Base-by-base conservation (phyloP, 1,140 invertebrate species). In the Drusus annulatus region DNA sequence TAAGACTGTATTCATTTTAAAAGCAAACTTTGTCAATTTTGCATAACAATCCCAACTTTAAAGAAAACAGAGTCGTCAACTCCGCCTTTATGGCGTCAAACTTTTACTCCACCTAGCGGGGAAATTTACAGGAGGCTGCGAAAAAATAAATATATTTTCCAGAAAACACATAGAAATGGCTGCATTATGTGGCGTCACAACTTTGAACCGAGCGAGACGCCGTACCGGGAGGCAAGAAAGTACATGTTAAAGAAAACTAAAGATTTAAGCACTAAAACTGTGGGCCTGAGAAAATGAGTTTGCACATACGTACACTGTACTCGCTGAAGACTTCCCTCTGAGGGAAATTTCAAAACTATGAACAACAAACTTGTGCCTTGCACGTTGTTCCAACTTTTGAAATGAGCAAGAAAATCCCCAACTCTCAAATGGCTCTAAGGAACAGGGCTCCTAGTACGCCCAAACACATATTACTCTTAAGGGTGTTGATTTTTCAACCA, bases 261-360 rank as follows among this genome's bases (percentile, higher is more conserved):
- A 45, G 69, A 80, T 63, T 79, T 79, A 31, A 76, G 52, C 63
- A 23, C 52, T 80, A 77, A 58, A 80, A 76, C 79, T 76, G 19
- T 52, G 74, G 76, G 17, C 76, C 68, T 45, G 58, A 80, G 81
- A 80, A 82, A 82, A 82, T 77, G 81, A 80, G 77, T 79, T 79
- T 82, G 63, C 81, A 79, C 81, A 82, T 82, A 80, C 78, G 78
- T 76, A 81, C 1, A 50, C 25, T 5, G 25, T 28, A 28, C n/a
- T n/a, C 6, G 15, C 8, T 69, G 28, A 62, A 54, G 45, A 73
- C 50, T 73, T 58, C 36, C 31, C 52, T 62, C 56, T 51, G 52
- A 62, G 25, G 60, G 71, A 76, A 80, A 82, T 75, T 69, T 74
- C 50, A n/a, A 25, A 79, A 79, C 58, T 79, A 76, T 69, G 71